Evolutionary conservation across 2,797 vertebrate species (phyloP).

Genomic region (Aldrovandia affinis): DNA sequence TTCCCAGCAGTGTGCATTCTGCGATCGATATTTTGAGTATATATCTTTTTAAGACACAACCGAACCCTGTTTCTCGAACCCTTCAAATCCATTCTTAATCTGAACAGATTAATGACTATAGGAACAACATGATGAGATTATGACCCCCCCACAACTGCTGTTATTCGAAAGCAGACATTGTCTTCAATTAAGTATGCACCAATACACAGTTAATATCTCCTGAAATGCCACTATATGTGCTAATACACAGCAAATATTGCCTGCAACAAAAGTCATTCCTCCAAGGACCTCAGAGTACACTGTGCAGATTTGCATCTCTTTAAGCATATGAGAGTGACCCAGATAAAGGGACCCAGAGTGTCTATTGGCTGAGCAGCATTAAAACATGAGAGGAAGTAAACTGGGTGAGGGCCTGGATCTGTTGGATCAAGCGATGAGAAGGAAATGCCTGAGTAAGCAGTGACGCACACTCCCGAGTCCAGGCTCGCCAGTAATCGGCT

Average conservation of each 20-base stretch:
- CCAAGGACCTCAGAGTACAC: background rate
- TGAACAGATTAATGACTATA: background rate
- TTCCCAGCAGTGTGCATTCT: background rate
- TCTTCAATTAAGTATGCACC: background rate
- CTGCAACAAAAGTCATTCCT: background rate
- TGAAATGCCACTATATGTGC: background rate
- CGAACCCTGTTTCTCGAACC: too few species aligned
- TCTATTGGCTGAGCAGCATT: background rate
- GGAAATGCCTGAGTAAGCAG: background rate
- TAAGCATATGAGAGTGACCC: background rate
- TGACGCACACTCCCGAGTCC: background rate
- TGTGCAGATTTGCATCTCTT: background rate
- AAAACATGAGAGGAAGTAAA: background rate
- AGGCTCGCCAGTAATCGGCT: background rate
- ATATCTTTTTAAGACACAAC: background rate
- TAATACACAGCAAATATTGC: background rate
- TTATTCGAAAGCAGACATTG: background rate
- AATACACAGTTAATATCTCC: background rate
- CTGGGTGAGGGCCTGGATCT: background rate
- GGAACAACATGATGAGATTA: constrained; percentile 4
- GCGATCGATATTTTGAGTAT: background rate
- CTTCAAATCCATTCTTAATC: too few species aligned
- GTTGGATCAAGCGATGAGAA: background rate
- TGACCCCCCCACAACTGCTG: too few species aligned
- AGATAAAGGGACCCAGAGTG: background rate